Base-by-base conservation (phyloP, 92 coral and sea anemone species). In the Zoanthus gigantus region DNA sequence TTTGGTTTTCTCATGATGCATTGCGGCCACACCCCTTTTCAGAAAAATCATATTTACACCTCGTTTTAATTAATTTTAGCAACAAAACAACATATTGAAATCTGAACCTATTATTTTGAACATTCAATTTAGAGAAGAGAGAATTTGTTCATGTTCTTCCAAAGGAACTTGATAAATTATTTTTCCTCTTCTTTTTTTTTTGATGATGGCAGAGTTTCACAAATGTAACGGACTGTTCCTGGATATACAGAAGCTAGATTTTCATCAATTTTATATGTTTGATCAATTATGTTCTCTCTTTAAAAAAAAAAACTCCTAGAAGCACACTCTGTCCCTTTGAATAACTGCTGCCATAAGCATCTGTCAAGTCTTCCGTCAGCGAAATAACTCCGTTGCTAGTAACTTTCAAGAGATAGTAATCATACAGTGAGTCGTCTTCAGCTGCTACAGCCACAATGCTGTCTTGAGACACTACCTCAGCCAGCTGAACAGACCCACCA, bases 261-360 rank as follows among this genome's bases (percentile, higher is more conserved):
- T 15, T 86, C 77, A 77, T 77, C 89, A 32, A 65, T 42, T 86
- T 86, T 77, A 37, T 63, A 86, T 63, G 84, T 86, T 18, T 42
- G 77, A 77, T 75, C 89, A 86, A 86, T 86, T n/a, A 76, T 65
- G 84, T 76, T 86, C n/a, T 87, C 90, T 67, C 78, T 67, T 46
- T 23, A 23, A 66, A 81, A 78, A 87, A 87, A 60, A 87, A 77
- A 12, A 31, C 77, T 54, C 78, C 79, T 3, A 46, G 90, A 87
- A 87, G 44, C 68, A 78, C 90, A 87, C 16, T 29, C 54, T 87
- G 90, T 67, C 85, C 85, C 82, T 78, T 87, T 66, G n/a, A 42
- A 66, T 11, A 78, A 29, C 72, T 66, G 50, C 46, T 63, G 46
- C 85, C 85, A 78, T 48, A 87, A 28, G 76, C 63, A 77, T 87